These are phyloP conservation scores for Conops quadrifasciatus DNA, from an alignment of 2,888 invertebrate genomes.

Conservation along the genomic window DNA sequence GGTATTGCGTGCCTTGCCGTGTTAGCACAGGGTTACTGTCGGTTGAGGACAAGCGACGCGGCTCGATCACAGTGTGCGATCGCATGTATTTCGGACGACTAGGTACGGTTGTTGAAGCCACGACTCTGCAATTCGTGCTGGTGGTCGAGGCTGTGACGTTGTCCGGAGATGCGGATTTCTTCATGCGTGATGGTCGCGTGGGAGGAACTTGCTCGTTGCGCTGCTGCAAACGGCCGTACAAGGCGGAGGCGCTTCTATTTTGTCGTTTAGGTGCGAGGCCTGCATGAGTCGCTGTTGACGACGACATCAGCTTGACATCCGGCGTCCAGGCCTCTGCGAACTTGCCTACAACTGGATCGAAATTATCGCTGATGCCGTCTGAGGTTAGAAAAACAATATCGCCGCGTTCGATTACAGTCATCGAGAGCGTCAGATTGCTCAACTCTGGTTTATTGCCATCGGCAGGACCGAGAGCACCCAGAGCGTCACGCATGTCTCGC, in stretches of 20 bases:
- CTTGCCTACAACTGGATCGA: conserved; percentile 90
- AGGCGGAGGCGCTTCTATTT: conserved; percentile 63
- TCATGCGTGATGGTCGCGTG: conserved; percentile 54
- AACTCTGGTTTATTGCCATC: conserved; percentile 86
- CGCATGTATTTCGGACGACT: conserved; percentile 65
- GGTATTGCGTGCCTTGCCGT: conserved; percentile 30
- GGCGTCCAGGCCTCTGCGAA: conserved; percentile 72
- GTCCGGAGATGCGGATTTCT: conserved; percentile 49
- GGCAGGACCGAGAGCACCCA: conserved; percentile 88
- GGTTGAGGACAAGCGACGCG: conserved; percentile 53
- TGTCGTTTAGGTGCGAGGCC: conserved; percentile 60
- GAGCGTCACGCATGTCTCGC: conserved; percentile 87
- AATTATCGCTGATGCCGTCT: conserved; percentile 91
- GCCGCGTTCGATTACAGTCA: conserved; percentile 80
- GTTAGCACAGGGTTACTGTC: conserved; percentile 37
- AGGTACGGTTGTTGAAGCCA: conserved; percentile 48
- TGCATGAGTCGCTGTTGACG: conserved; percentile 38
- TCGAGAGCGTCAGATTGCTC: conserved; percentile 84
- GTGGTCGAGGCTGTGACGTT: conserved; percentile 44
- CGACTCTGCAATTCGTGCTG: conserved; percentile 8
- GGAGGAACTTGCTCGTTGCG: conserved; percentile 21
- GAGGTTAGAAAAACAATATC: conserved; percentile 88
- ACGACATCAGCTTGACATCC: conserved; percentile 54
- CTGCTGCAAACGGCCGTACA: conserved; percentile 59
- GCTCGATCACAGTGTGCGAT: conserved; percentile 65